phyloP scores from a whole-genome alignment of 2,113 vertebrate genomes.

The Platysternon megacephalum region DNA sequence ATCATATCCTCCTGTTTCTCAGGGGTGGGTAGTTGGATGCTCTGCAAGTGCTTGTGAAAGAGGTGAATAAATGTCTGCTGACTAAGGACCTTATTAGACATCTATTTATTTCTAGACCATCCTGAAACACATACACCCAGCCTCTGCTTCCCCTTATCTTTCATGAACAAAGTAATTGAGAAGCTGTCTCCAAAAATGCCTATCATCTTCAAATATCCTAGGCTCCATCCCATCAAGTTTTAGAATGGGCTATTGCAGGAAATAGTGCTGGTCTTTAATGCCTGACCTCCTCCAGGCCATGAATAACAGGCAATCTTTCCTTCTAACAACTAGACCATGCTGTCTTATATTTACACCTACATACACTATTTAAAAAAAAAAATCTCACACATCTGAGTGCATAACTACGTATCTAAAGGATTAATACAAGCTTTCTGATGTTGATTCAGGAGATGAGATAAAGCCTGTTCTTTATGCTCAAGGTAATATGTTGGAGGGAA shows the following conservation, averaged over 20 bases:
- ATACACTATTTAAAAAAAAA: too few relatives aligned
- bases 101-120: background rate
- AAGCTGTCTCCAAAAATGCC: background rate
- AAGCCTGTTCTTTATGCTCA: background rate
- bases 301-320: background rate
- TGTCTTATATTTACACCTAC: background rate
- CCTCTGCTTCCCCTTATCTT: background rate
- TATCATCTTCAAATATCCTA: background rate
- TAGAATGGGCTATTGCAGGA: background rate
- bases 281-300: background rate
- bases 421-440: background rate
- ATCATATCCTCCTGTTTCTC: slow-evolving; percentile 1
- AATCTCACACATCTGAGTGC: fast-evolving
- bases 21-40: background rate
- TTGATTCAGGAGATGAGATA: fast-evolving
- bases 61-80: slow-evolving; percentile 3
- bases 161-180: background rate
- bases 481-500: background rate
- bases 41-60: background rate
- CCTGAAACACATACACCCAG: background rate
- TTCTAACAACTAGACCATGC: fast-evolving
- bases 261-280: background rate
- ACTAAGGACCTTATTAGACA: background rate
- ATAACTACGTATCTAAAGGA: background rate
- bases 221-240: too few relatives aligned